Base-by-base conservation (phyloP, 2,888 invertebrate species). In the Pycnomerus fuliginosus region DNA sequence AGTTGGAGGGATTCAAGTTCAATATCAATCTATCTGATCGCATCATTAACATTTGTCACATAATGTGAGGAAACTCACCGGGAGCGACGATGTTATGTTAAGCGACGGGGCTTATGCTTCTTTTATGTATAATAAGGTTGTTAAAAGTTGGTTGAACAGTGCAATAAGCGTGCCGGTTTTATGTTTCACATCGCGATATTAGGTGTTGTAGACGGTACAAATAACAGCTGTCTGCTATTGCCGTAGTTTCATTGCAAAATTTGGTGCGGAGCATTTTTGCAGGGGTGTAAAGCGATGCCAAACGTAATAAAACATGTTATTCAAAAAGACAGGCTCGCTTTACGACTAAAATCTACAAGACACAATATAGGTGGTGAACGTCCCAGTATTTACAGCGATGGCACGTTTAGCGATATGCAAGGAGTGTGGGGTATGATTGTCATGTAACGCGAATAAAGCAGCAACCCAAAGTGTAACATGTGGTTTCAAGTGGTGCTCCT, bases 401-500 rank as follows among this genome's bases (percentile, higher is more conserved):
- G 48, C 48, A 48, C 48, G 48, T 48, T 48, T 48, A 44, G 48
- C 48, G 48, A 43, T 45, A 60, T 60, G 58, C 60, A 61, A 61
- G 58, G 56, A 54, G 55, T 56, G 57, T 51, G 52, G 53, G 64
- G 64, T 61, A 64, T 69, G n/a, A n/a, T n/a, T n/a, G 69, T 69
- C 71, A 72, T 71, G 72, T 70, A 70, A 61, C 65, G 63, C 63
- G 64, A 69, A 72, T 71, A 72, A 72, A 72, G 68, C 61, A 62
- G 60, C 67, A 67, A 67, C 67, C 69, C 68, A 63, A 70, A 69
- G 64, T 70, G 72, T 72, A 73, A 73, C 72, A 73, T 73, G 71
- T 73, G 72, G 69, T 70, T 69, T 68, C 61, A 73, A 73, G 69
- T 72, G 69, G 72, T 69, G 68, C 68, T 70, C 69, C 68, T 70